Conservation (phyloP, 2,113 vertebrate genomes). For the Pseudopipra pipra region DNA sequence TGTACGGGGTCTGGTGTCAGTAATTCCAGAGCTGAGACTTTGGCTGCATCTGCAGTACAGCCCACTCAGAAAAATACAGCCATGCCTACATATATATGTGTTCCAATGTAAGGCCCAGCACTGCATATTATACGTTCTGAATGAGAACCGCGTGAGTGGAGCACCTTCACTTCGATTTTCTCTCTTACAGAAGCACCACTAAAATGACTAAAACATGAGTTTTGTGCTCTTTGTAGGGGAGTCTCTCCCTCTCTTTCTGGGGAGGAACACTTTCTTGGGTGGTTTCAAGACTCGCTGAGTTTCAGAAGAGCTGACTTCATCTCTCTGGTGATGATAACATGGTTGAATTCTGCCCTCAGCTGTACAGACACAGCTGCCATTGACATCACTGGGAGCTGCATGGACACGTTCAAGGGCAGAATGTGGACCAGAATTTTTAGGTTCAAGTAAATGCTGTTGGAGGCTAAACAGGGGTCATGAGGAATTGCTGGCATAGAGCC, state of each 20-base stretch:
- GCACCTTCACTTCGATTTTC: neutral
- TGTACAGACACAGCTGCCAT: neutral
- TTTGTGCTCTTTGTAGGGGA: neutral
- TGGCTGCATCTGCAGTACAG: neutral
- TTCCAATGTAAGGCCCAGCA: neutral
- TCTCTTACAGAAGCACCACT: neutral
- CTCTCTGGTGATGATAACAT: neutral
- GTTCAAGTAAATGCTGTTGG: neutral
- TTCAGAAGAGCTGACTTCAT: neutral
- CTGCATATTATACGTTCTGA: rapidly evolving
- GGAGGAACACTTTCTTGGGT: neutral
- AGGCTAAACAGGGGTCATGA: neutral
- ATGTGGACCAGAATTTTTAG: neutral
- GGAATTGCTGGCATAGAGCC: neutral
- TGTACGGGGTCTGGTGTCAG: neutral
- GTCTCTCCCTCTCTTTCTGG: neutral
- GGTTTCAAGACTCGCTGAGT: neutral
- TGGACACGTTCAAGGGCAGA: neutral
- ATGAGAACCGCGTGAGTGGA: neutral
- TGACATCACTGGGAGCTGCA: neutral
- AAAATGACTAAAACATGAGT: neutral
- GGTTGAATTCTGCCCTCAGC: conserved; percentile 8
- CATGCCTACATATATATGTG: neutral
- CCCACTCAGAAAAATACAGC: neutral
- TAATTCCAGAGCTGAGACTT: neutral